A percentile compares a stretch with the other conserved stretches of the same genome.
phyloP scores from a whole-genome alignment of 2,113 vertebrate species.

The Crotalus viridis region DNA sequence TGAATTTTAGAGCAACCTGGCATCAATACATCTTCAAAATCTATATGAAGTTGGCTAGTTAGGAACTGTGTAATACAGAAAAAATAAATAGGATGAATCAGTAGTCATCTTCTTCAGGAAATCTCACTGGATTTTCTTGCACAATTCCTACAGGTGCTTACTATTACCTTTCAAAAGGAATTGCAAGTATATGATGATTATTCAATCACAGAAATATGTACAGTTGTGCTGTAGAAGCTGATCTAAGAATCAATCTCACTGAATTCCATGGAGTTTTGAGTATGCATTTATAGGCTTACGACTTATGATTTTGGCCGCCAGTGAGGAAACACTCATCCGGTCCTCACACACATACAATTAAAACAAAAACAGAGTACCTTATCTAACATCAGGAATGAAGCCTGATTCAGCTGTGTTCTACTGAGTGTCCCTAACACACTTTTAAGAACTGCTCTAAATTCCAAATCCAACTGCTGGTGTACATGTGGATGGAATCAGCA shows the following conservation, averaged over 20 bases:
- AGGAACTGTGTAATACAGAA: not conserved
- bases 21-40: not conserved
- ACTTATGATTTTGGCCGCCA: too few species aligned
- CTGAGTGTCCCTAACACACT: too few species aligned
- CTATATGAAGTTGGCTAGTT: not conserved
- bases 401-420: not conserved
- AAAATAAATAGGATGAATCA: not conserved
- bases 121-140: not conserved
- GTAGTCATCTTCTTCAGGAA: not conserved
- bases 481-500: not conserved
- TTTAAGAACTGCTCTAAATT: not conserved
- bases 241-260: too few species aligned
- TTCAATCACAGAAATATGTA: too few species aligned
- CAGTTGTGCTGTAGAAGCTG: too few species aligned
- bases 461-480: not conserved
- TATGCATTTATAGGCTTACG: too few species aligned
- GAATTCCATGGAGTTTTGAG: too few species aligned
- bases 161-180: not conserved
- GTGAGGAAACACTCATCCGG: too few species aligned
- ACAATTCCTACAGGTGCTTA: not conserved
- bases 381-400: not conserved
- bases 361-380: too few species aligned
- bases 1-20: not conserved
- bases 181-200: not conserved
- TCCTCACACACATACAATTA: too few species aligned